Conservation (phyloP, 2,797 vertebrate species). For the Botia kubotai region DNA sequence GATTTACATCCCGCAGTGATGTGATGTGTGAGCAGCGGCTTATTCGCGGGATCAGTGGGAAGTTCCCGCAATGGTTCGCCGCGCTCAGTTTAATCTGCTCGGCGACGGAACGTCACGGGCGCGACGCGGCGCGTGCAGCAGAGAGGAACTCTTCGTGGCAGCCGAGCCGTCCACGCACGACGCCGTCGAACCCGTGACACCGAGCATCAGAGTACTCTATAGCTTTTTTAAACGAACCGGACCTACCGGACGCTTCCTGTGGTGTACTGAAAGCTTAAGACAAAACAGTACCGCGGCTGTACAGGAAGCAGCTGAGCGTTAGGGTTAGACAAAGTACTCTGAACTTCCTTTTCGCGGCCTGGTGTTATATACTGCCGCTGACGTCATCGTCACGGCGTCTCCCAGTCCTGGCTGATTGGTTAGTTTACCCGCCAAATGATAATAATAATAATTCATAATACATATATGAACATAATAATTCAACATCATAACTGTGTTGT, state of each 20-base stretch:
- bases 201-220: constrained; percentile 55
- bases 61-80: constrained; percentile 38
- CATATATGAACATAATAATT: not conserved
- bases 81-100: constrained; percentile 57
- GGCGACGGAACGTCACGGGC: not conserved
- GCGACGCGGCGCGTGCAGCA: constrained; percentile 33
- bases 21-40: constrained; percentile 41
- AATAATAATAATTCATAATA: no score
- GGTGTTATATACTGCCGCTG: constrained; percentile 23
- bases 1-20: no score
- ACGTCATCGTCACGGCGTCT: not conserved
- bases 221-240: constrained; percentile 50
- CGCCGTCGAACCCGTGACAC: constrained; percentile 24
- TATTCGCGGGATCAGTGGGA: constrained; percentile 31
- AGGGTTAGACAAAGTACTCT: constrained; percentile 57
- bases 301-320: constrained; percentile 10
- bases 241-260: constrained; percentile 49
- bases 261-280: constrained; percentile 58
- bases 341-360: accelerated
- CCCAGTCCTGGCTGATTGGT: constrained; percentile 39
- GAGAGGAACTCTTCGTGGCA: constrained; percentile 59
- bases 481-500: not conserved
- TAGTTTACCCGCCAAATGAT: constrained; percentile 32
- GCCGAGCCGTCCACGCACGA: constrained; percentile 55
- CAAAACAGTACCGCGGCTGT: constrained; percentile 46